Evolutionary conservation across 1,140 invertebrate genomes (phyloP).

Genomic region (Zeugodacus cucurbitae): DNA sequence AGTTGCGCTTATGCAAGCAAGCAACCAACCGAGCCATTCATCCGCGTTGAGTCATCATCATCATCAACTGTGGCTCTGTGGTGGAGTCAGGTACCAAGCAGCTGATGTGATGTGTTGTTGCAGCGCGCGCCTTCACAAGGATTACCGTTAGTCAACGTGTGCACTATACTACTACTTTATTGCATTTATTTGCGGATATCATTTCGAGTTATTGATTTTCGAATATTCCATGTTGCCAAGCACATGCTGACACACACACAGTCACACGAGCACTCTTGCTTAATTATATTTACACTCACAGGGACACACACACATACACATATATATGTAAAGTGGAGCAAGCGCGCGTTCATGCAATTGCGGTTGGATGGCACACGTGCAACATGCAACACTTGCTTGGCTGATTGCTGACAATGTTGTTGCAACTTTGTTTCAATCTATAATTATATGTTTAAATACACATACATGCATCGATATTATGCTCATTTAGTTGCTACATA

Average conservation of each 20-base stretch:
- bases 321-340: too few relatives aligned
- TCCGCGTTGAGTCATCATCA: neutral
- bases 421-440: slow-evolving; percentile 20
- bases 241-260: too few relatives aligned
- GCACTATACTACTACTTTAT: neutral
- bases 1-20: neutral
- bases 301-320: too few relatives aligned
- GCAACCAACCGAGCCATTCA: neutral
- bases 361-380: neutral
- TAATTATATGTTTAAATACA: slow-evolving; percentile 20
- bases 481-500: neutral
- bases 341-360: neutral
- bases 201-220: slow-evolving; percentile 36
- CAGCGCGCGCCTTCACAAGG: neutral
- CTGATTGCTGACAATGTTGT: neutral
- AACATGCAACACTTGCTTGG: neutral
- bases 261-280: neutral
- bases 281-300: too few relatives aligned
- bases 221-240: neutral
- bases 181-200: slow-evolving; percentile 25
- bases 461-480: neutral
- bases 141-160: slow-evolving; percentile 30
- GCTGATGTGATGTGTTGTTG: neutral
- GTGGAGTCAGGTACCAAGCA: neutral
- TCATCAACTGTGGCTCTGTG: neutral